phyloP scores from a whole-genome alignment of 2,888 invertebrate genomes.

The Heliconius aoede region DNA sequence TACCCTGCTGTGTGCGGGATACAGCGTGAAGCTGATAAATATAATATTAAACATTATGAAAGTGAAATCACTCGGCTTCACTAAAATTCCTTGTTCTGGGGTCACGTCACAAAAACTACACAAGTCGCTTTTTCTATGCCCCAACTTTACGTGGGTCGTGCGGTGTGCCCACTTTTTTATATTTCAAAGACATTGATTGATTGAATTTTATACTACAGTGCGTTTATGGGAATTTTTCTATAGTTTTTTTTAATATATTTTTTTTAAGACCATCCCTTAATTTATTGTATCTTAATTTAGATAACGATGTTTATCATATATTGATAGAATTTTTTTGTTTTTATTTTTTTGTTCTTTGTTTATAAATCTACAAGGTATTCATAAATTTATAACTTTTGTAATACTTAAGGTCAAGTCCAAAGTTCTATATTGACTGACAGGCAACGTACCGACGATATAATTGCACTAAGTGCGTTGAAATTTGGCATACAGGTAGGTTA shows the following conservation, averaged over 20 bases:
- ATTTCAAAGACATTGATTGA: conserved; percentile 81
- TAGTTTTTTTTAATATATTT: conserved; percentile 69
- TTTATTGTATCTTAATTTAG: conserved; percentile 80
- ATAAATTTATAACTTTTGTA: no score
- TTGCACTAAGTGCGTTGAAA: no score
- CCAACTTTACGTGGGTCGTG: conserved; percentile 80
- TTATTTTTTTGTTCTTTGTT: not conserved
- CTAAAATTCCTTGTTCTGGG: conserved; percentile 15
- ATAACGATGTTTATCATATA: conserved; percentile 52
- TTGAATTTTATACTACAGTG: conserved; percentile 79
- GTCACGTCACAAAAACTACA: conserved; percentile 59
- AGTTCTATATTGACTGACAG: no score
- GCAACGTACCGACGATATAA: no score
- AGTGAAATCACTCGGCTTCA: not conserved
- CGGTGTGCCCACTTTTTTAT: conserved; percentile 73
- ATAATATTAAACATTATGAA: not conserved
- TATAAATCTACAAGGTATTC: not conserved
- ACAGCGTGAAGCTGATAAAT: not conserved
- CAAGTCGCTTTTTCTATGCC: conserved; percentile 71
- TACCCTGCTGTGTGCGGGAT: not conserved
- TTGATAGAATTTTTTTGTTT: not conserved
- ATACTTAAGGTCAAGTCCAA: no score
- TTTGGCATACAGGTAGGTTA: no score
- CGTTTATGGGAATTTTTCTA: conserved; percentile 75
- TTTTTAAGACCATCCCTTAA: conserved; percentile 56